Evolutionary conservation across 2,888 invertebrate species (phyloP), one percentile per base, ranked within the genome.

Genomic region (Lapara coniferarum): DNA sequence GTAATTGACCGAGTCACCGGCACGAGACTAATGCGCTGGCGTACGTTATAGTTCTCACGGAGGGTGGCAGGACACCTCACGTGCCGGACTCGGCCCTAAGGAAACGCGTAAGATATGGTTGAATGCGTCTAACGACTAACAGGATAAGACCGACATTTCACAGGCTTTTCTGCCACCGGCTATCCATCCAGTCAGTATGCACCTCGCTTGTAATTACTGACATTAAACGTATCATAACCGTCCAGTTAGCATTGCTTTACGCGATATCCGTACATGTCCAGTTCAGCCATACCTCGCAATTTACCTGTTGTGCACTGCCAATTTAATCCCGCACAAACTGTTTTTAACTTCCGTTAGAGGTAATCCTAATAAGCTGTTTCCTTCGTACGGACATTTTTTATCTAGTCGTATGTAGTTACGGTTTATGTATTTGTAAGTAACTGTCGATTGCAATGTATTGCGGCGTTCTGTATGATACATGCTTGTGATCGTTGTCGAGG

Each of bases 41-140:
- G 82, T 82, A 83, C 85, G 85, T 88, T 86, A 85, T 75, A 81
- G 84, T 92, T 92, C 92, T 88, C 93, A 92, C 91, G 90, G 73
- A 73, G 76, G 71, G 70, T 70, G 56, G 74, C 73, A 53, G 44
- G 70, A 66, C 67, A 74, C 75, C 79, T 78, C 80, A 83, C 80
- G 82, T 82, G 82, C 78, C 85, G 77, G 76, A 75, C 76, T 71
- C 76, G 75, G 82, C 85, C 87, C 87, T 79, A 88, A 90, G 85
- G 87, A 83, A 88, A 80, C 78, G 77, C 76, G 86, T 85, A 90
- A 80, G 90, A 85, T 89, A 91, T 89, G 93, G 88, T 92, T 90
- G 88, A 89, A 87, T 85, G 92, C 84, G 78, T 85, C 77, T 87
- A 91, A 92, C 90, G 89, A 84, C 82, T 81, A 79, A 77, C 63